Conservation (phyloP, 2,113 vertebrate genomes). For the Calyptomena viridis region DNA sequence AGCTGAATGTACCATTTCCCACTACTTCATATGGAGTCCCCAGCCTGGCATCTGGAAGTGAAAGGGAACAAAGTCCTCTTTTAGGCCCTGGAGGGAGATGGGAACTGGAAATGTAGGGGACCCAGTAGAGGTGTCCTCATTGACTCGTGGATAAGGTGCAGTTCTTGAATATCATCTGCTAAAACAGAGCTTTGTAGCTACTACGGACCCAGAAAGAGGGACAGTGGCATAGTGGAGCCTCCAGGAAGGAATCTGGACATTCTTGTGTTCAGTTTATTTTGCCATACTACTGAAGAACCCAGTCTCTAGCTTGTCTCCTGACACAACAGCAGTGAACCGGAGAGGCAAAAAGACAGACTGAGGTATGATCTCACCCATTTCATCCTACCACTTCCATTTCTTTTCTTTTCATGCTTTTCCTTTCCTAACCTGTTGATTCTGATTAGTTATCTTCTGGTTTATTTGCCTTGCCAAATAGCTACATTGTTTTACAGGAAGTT, state of each 20-base stretch:
- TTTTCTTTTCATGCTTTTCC: background rate
- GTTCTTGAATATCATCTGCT: background rate
- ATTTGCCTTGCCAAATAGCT: background rate
- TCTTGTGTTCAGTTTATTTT: background rate
- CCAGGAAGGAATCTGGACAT: background rate
- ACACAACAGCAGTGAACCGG: background rate
- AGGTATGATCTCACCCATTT: background rate
- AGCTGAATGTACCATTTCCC: background rate
- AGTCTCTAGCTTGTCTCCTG: background rate
- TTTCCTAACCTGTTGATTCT: background rate
- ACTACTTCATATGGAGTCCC: background rate
- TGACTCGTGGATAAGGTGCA: background rate
- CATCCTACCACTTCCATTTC: background rate
- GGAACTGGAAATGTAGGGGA: background rate
- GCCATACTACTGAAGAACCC: background rate
- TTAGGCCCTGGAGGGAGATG: background rate
- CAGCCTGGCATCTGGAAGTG: fast-evolving
- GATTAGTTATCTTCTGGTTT: background rate
- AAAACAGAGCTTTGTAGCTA: background rate
- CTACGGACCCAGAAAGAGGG: background rate
- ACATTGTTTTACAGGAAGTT: background rate
- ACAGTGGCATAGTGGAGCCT: background rate
- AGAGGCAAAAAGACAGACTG: background rate
- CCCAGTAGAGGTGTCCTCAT: background rate
- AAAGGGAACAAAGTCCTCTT: background rate